Evolutionary conservation across 2,797 vertebrate genomes (phyloP).

Genomic region (Pelochelys cantorii): DNA sequence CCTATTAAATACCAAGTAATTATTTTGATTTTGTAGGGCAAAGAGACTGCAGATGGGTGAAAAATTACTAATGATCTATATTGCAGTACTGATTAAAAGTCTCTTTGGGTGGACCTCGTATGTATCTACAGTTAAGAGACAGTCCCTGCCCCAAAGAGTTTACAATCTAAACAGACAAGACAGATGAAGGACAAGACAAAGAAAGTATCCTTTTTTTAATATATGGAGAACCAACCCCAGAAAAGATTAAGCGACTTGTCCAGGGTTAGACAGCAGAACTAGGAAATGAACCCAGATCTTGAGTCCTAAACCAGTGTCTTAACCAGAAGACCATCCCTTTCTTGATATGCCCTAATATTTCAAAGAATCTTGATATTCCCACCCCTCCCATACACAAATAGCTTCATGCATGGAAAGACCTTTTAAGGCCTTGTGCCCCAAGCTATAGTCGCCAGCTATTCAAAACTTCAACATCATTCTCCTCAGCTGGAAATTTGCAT

Average conservation of each 20-base stretch:
- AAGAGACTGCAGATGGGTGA: not conserved
- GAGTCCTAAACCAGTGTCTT: not conserved
- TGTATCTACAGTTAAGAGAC: not conserved
- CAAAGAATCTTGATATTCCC: not conserved
- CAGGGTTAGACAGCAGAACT: not conserved
- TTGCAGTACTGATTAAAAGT: not conserved
- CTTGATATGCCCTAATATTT: fast-evolving
- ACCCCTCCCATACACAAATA: not conserved
- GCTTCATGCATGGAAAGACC: not conserved
- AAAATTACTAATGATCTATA: not conserved
- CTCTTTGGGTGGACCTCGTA: not conserved
- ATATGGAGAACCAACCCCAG: not conserved
- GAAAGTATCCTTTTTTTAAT: not conserved
- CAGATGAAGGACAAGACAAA: not conserved
- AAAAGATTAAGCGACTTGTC: not conserved
- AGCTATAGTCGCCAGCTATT: not conserved
- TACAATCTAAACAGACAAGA: not conserved
- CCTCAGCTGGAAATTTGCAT: constrained; percentile 25
- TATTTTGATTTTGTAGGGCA: not conserved
- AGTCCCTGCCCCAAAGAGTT: not conserved
- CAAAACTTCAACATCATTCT: not conserved
- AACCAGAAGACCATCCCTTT: not conserved
- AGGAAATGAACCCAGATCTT: not conserved
- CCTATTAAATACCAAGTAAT: not conserved
- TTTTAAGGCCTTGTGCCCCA: not conserved